Evolutionary conservation across 2,888 invertebrate species (phyloP).

Genomic region (Criorhina ranunculi): DNA sequence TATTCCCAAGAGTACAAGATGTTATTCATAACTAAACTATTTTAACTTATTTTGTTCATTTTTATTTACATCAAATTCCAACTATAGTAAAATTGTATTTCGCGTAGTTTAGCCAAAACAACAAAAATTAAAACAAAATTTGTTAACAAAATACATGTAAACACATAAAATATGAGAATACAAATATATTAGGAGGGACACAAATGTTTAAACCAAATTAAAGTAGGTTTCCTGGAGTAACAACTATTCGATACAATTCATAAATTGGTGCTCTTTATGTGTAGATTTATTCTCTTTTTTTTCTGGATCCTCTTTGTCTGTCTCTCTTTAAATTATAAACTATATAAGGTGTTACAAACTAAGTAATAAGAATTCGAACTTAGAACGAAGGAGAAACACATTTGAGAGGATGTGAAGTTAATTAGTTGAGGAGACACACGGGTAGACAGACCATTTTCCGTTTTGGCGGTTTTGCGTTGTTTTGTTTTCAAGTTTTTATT

Average conservation of each 20-base stretch:
- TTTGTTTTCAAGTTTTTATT: conserved; percentile 23
- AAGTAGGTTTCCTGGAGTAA: conserved; percentile 42
- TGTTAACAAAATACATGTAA: conserved; percentile 57
- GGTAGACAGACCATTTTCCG: conserved; percentile 44
- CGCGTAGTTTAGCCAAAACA: conserved; percentile 25
- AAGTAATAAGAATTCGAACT: conserved; percentile 64
- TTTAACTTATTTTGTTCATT: conserved; percentile 50
- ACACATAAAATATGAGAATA: conserved; percentile 51
- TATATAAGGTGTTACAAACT: conserved; percentile 70
- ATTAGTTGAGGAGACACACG: conserved; percentile 34
- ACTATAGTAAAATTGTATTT: conserved; percentile 55
- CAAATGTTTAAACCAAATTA: conserved; percentile 47
- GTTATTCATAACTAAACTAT: background rate
- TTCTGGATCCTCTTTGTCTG: conserved; percentile 22
- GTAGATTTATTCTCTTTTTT: conserved; percentile 22
- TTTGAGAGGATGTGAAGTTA: conserved; percentile 19
- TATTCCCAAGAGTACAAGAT: background rate
- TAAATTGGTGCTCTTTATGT: conserved; percentile 52
- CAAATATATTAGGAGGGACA: conserved; percentile 52
- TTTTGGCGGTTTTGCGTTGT: conserved; percentile 70
- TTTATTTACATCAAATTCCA: conserved; percentile 75
- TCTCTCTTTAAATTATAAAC: conserved; percentile 54
- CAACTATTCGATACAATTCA: conserved; percentile 54
- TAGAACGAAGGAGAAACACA: conserved; percentile 51
- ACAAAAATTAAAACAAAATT: conserved; percentile 11